Percentiles rank a stretch among this genome's conserved stretches.
These are phyloP conservation scores for Conistra vaccinii DNA, from an alignment of 2,888 invertebrate species.

Conservation along the genomic window DNA sequence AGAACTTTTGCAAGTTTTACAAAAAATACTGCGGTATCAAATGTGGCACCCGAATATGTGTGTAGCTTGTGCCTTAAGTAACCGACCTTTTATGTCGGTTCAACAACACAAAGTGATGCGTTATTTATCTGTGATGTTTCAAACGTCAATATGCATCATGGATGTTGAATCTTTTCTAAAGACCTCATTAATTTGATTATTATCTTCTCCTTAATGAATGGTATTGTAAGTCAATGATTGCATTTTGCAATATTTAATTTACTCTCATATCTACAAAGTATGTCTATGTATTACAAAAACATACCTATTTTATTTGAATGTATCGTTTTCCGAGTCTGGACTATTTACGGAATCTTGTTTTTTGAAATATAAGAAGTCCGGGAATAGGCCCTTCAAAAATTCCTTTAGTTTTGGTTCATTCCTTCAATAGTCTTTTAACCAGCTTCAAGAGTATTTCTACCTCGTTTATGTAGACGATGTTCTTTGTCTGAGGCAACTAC, in stretches of 20 bases:
- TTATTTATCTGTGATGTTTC: slow-evolving; percentile 34
- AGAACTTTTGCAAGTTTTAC: background rate
- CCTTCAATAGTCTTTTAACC: background rate
- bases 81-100: slow-evolving; percentile 46
- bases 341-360: background rate
- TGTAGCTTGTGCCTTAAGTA: slow-evolving; percentile 13
- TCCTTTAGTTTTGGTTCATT: background rate
- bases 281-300: background rate
- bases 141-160: slow-evolving; percentile 15
- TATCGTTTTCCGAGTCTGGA: background rate
- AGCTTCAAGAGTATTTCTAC: background rate
- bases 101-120: slow-evolving; percentile 41
- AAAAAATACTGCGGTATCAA: background rate
- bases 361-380: background rate
- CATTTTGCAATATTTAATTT: slow-evolving; percentile 1
- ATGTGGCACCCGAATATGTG: background rate
- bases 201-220: slow-evolving; percentile 21
- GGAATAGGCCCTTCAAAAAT: background rate
- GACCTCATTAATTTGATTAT: slow-evolving; percentile 17
- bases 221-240: slow-evolving; percentile 17
- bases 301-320: background rate
- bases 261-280: too few species aligned
- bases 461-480: too few species aligned
- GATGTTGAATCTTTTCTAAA: slow-evolving; percentile 18
- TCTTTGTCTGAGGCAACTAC: background rate